Conservation (phyloP, 2,113 vertebrate species). For the Gymnogyps californianus region DNA sequence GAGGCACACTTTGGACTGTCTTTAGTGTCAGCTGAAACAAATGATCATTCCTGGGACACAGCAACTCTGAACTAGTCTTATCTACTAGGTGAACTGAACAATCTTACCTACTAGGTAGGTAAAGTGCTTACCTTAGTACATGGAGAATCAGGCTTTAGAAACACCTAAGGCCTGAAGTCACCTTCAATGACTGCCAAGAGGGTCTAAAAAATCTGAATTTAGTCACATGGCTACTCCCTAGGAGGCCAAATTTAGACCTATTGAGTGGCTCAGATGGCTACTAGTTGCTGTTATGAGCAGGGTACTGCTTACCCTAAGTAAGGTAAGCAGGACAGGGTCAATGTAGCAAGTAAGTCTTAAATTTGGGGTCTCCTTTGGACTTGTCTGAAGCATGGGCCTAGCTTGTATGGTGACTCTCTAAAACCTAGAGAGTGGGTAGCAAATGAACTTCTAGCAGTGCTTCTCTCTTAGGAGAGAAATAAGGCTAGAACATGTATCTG, state of each 20-base stretch:
- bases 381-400: neutral
- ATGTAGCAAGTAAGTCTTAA: neutral
- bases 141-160: neutral
- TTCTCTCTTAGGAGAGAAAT: neutral
- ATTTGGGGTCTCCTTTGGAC: neutral
- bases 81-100: neutral
- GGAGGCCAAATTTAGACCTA: neutral
- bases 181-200: neutral
- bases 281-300: neutral
- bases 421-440: neutral
- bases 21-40: neutral
- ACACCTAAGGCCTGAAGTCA: neutral
- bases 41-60: neutral
- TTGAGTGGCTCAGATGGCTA: neutral
- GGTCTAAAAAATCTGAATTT: neutral
- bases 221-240: neutral
- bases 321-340: neutral
- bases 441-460: neutral
- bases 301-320: neutral
- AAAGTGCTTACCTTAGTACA: neutral
- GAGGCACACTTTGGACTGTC: neutral
- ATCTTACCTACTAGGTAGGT: neutral
- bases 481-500: neutral
- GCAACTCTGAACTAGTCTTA: neutral
- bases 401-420: neutral